These are phyloP conservation scores for Oplegnathus fasciatus DNA, from an alignment of 2,113 vertebrate species.

Conservation along the genomic window DNA sequence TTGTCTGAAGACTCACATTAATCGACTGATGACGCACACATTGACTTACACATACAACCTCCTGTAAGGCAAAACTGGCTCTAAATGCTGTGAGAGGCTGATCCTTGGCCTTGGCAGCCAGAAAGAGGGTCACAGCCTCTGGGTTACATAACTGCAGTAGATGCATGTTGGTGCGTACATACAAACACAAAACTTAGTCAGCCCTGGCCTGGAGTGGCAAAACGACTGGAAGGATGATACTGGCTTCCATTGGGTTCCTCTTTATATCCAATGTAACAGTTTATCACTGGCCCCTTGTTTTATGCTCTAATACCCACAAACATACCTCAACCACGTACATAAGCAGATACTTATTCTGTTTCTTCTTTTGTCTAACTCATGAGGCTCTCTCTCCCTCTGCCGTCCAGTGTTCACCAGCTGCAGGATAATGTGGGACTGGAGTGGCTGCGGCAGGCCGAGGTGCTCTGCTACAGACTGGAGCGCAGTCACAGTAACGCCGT, in stretches of 20 bases:
- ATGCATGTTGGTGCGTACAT: neutral
- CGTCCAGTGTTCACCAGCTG: constrained; percentile 85
- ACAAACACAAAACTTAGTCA: neutral
- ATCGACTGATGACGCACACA: neutral
- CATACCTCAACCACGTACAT: neutral
- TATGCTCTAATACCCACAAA: neutral
- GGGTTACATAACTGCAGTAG: constrained; percentile 38
- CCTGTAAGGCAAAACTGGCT: constrained; percentile 17
- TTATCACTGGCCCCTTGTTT: neutral
- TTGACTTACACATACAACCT: constrained; percentile 3
- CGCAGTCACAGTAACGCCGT: constrained; percentile 91
- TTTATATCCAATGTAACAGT: neutral
- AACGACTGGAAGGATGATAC: neutral
- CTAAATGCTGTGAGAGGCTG: constrained; percentile 9
- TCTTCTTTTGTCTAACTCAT: neutral
- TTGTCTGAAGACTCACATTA: neutral
- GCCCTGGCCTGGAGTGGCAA: neutral
- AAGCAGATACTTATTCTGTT: neutral
- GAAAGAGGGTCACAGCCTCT: constrained; percentile 10
- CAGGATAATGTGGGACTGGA: constrained; percentile 93
- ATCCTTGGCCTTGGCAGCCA: constrained; percentile 25
- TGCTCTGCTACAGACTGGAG: constrained; percentile 92
- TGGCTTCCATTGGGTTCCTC: neutral
- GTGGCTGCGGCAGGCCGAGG: constrained; percentile 92
- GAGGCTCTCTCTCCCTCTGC: constrained; percentile 1